These are phyloP conservation scores for Patella pellucida DNA, from an alignment of 2,888 invertebrate genomes.

Conservation along the genomic window DNA sequence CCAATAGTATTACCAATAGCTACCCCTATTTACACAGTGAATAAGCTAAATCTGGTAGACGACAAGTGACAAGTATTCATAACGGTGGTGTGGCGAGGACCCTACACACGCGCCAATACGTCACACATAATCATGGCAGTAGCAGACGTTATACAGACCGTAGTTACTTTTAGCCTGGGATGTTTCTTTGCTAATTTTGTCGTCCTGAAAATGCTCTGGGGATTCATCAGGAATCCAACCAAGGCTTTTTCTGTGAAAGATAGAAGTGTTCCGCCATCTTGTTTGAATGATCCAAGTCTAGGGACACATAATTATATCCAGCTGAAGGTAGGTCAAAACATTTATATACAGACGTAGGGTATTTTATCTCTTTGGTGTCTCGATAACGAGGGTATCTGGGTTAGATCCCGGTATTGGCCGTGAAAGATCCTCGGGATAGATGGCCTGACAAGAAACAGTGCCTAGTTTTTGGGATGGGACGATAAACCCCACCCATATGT, in stretches of 20 bases:
- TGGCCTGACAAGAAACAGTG: not conserved
- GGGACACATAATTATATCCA: constrained; percentile 50
- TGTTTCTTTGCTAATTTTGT: constrained; percentile 6
- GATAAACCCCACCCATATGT: not conserved
- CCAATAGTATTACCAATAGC: too few relatives aligned
- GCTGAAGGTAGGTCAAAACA: constrained; percentile 39
- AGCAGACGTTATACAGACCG: not conserved
- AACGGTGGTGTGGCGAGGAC: too few relatives aligned
- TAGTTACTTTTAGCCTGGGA: not conserved
- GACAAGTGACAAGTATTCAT: too few relatives aligned
- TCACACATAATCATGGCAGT: not conserved
- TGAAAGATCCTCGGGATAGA: not conserved
- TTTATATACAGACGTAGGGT: too few relatives aligned
- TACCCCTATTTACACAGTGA: too few relatives aligned
- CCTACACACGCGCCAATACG: not conserved
- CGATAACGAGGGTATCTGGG: not conserved
- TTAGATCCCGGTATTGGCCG: too few relatives aligned
- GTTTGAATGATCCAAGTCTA: constrained; percentile 45
- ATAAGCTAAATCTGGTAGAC: too few relatives aligned
- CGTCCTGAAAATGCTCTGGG: constrained; percentile 8
- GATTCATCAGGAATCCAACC: constrained; percentile 8
- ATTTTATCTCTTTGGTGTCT: too few relatives aligned
- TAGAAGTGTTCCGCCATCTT: constrained; percentile 43
- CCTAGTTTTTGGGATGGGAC: not conserved
- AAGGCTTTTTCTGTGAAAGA: constrained; percentile 34